Conservation (phyloP, 2,797 vertebrate genomes). For the Ctenochaetus hawaiiensis region DNA sequence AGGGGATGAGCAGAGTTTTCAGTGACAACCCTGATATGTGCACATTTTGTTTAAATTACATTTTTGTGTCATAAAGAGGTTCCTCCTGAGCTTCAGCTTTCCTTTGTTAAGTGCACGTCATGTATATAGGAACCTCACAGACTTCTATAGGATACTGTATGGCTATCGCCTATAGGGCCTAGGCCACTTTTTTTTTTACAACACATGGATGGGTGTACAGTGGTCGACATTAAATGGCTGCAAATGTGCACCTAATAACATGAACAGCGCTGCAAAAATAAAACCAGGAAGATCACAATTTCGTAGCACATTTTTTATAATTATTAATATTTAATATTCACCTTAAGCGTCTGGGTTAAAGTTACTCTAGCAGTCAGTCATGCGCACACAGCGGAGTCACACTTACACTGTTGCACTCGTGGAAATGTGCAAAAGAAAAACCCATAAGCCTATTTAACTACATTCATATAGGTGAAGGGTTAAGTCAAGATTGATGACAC, state of each 20-base stretch:
- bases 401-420: constrained; percentile 35
- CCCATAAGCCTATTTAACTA: neutral
- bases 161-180: constrained; percentile 65
- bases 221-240: constrained; percentile 22
- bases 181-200: constrained; percentile 31
- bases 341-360: constrained; percentile 48
- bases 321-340: constrained; percentile 45
- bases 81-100: constrained; percentile 33
- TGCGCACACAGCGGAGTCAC: constrained; percentile 40
- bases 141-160: constrained; percentile 60
- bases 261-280: neutral
- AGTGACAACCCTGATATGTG: neutral
- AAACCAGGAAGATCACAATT: neutral
- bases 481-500: constrained; percentile 35
- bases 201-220: constrained; percentile 51
- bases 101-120: constrained; percentile 49
- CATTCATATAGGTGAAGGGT: constrained; percentile 15
- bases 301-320: neutral
- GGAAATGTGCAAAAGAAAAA: constrained; percentile 39
- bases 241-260: neutral
- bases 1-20: neutral
- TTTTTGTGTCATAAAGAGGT: constrained; percentile 30
- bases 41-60: neutral
- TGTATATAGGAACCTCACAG: constrained; percentile 59
- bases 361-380: constrained; percentile 56